Evolutionary conservation across 2,888 invertebrate species (phyloP).

Genomic region (Eurytoma californica): DNA sequence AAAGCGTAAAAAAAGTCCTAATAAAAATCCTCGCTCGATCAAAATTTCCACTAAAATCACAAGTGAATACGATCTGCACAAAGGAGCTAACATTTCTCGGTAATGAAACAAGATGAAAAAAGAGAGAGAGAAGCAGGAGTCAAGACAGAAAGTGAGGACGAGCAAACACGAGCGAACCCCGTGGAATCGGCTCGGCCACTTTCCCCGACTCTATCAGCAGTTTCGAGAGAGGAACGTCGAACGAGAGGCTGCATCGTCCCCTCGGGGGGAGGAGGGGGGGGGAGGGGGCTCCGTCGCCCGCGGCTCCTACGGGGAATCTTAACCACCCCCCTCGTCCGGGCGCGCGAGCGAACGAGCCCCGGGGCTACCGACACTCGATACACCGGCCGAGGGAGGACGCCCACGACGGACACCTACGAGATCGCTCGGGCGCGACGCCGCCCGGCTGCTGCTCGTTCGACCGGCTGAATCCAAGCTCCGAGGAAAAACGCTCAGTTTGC

Average conservation of each 20-base stretch:
- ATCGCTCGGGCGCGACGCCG: too few relatives aligned
- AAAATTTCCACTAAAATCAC: too few relatives aligned
- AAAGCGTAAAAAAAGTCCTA: too few relatives aligned
- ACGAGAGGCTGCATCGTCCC: conserved; percentile 29
- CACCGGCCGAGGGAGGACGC: neutral
- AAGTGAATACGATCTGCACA: too few relatives aligned
- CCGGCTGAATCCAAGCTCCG: too few relatives aligned
- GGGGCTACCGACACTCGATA: conserved; percentile 31
- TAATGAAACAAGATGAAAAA: too few relatives aligned
- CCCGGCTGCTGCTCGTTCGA: too few relatives aligned
- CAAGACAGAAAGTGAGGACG: conserved; percentile 4
- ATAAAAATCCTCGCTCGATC: too few relatives aligned
- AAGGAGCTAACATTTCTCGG: too few relatives aligned
- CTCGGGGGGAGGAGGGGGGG: conserved; percentile 49
- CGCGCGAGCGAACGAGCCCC: neutral
- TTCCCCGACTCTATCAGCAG: conserved; percentile 65
- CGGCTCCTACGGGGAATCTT: conserved; percentile 64
- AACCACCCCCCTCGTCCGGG: conserved; percentile 54
- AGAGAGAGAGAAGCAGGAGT: neutral
- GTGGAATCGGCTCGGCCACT: conserved; percentile 47
- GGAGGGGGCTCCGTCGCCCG: conserved; percentile 40
- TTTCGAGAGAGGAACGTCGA: conserved; percentile 57
- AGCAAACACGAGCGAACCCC: conserved; percentile 31
- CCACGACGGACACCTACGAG: too few relatives aligned
- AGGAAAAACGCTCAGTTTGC: too few relatives aligned